A percentile compares a stretch with the other conserved stretches of the same genome.
phyloP scores from a whole-genome alignment of 1,140 invertebrate species.

The Leptopilina clavipes region DNA sequence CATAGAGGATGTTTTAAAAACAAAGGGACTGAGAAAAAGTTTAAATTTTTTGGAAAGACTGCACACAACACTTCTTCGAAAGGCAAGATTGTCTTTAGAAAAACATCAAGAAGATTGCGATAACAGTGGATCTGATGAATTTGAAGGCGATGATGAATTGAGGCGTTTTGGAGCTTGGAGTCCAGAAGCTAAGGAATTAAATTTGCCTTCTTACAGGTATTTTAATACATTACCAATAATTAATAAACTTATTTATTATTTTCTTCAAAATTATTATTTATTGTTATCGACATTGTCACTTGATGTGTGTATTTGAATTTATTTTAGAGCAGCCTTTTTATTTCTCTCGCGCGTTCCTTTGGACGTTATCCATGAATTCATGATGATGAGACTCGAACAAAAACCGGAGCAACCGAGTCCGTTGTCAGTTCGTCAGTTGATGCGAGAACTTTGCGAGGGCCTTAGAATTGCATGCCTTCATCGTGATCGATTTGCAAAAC shows the following conservation, averaged over 20 bases:
- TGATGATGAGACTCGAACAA: conserved; percentile 88
- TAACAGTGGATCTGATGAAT: conserved; percentile 66
- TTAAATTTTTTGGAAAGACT: conserved; percentile 84
- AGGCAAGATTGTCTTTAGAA: conserved; percentile 81
- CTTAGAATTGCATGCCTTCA: conserved; percentile 85
- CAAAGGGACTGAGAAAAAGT: conserved; percentile 87
- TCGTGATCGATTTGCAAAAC: conserved; percentile 82
- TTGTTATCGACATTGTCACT: conserved; percentile 15
- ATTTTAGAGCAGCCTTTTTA: conserved; percentile 81
- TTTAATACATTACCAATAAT: conserved; percentile 8
- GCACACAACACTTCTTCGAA: conserved; percentile 80
- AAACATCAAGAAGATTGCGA: conserved; percentile 71
- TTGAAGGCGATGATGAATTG: conserved; percentile 76
- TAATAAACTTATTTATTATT: not conserved
- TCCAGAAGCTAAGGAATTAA: conserved; percentile 82
- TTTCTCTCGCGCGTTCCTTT: conserved; percentile 88
- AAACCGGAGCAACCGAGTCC: conserved; percentile 88
- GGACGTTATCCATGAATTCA: conserved; percentile 91
- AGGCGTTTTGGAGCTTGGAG: conserved; percentile 85
- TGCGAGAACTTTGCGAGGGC: conserved; percentile 91
- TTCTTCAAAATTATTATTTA: not conserved
- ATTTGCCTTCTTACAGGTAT: conserved; percentile 85
- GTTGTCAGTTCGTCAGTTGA: conserved; percentile 89
- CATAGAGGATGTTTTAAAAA: conserved; percentile 91
- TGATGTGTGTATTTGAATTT: conserved; percentile 4